phyloP scores from a whole-genome alignment of 2,113 vertebrate species.

The Oncorhynchus mykiss region DNA sequence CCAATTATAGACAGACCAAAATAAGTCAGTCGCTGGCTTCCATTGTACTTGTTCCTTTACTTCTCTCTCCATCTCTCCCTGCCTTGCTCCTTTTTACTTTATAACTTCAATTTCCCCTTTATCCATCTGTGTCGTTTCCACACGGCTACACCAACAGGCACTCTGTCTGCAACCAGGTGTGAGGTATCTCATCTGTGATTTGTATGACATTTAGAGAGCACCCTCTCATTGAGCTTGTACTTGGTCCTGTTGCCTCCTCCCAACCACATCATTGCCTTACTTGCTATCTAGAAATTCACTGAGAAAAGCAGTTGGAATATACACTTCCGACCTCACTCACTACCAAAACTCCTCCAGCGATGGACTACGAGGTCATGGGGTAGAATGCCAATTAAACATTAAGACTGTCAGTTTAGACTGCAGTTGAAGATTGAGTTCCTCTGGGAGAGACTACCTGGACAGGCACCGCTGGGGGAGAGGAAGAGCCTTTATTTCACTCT shows the following conservation, averaged over 20 bases:
- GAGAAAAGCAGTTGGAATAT: slow-evolving; percentile 8
- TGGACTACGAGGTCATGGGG: slow-evolving; percentile 52
- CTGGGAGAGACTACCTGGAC: slow-evolving; percentile 47
- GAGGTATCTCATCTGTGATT: not conserved
- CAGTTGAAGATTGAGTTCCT: slow-evolving; percentile 33
- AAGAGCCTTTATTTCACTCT: slow-evolving; percentile 42
- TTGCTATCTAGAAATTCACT: slow-evolving; percentile 39
- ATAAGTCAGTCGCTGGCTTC: slow-evolving; percentile 7
- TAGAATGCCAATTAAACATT: slow-evolving; percentile 71
- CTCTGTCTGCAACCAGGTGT: not conserved
- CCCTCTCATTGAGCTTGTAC: slow-evolving; percentile 9
- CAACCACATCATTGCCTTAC: slow-evolving; percentile 32
- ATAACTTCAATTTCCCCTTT: not conserved
- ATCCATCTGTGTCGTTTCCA: slow-evolving; percentile 3
- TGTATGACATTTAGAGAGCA: not conserved
- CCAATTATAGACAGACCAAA: slow-evolving; percentile 30
- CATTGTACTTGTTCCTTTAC: not conserved
- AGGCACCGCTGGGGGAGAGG: slow-evolving; percentile 54
- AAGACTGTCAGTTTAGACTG: slow-evolving; percentile 55
- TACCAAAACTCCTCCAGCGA: slow-evolving; percentile 44
- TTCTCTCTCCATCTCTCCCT: not conserved
- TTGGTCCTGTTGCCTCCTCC: not conserved
- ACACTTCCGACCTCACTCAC: slow-evolving; percentile 20
- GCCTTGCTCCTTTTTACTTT: not conserved
- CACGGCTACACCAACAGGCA: not conserved